phyloP scores from a whole-genome alignment of 1,140 invertebrate genomes.

The Ylistrum balloti region DNA sequence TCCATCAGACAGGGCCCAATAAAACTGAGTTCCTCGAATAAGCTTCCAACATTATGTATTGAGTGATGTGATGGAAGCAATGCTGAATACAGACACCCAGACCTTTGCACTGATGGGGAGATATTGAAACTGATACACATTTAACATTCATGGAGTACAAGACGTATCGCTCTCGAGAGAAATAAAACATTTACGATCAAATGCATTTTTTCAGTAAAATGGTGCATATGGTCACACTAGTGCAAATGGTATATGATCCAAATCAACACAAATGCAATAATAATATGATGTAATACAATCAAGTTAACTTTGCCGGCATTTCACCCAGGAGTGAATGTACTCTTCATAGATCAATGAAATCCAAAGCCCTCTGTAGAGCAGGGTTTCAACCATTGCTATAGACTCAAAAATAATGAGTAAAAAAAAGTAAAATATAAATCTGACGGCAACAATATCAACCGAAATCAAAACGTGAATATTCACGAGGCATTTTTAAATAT shows the following conservation, averaged over 20 bases:
- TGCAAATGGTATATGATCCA: slow-evolving; percentile 10
- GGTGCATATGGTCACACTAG: slow-evolving; percentile 14
- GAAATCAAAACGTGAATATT: no score
- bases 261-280: slow-evolving; percentile 22
- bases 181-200: slow-evolving; percentile 35
- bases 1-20: background rate
- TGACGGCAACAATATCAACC: no score
- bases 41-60: background rate
- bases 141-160: slow-evolving; percentile 19
- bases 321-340: background rate
- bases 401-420: no score
- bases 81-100: background rate
- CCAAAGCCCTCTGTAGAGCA: no score
- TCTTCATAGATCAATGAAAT: background rate
- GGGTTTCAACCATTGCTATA: no score
- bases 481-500: no score
- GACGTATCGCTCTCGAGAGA: background rate
- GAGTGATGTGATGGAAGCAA: background rate
- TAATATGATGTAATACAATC: background rate
- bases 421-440: no score
- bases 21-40: slow-evolving; percentile 14
- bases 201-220: background rate
- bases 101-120: background rate
- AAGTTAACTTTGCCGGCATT: background rate
- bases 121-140: background rate